Conservation (phyloP, 2,797 vertebrate species). For the Clarias laeviceps region DNA sequence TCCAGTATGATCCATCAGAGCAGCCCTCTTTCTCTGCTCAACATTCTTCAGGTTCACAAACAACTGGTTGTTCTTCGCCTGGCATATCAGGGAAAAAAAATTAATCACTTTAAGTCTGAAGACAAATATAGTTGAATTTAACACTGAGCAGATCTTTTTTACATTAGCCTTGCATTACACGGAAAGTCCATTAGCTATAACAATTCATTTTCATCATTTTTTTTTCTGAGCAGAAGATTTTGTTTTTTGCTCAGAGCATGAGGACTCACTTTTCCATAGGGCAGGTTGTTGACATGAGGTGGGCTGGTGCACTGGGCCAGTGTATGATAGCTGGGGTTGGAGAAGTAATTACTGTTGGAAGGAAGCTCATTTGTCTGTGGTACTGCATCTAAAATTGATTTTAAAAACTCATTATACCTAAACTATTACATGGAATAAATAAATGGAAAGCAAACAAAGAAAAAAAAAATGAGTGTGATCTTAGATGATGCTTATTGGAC, state of each 20-base stretch:
- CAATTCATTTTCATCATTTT: neutral
- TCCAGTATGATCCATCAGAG: constrained; percentile 77
- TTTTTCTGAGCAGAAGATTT: neutral
- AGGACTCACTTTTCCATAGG: constrained; percentile 79
- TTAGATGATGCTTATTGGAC: neutral
- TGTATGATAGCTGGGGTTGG: constrained; percentile 95
- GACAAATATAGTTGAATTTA: neutral
- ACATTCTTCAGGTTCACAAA: constrained; percentile 86
- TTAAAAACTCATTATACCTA: neutral
- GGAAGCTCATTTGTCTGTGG: constrained; percentile 76
- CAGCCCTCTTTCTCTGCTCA: constrained; percentile 79
- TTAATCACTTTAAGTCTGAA: neutral
- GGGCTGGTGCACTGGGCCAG: constrained; percentile 84
- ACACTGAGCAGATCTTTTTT: neutral
- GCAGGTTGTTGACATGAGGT: constrained; percentile 75
- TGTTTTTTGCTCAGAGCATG: neutral
- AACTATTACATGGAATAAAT: neutral
- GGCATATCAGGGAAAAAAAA: constrained; percentile 33
- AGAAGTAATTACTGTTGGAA: constrained; percentile 90
- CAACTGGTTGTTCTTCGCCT: constrained; percentile 85
- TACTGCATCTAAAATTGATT: constrained; percentile 77
- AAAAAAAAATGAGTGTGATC: neutral
- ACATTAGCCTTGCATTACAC: neutral
- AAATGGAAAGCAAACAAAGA: neutral
- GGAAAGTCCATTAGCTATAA: neutral